These are phyloP conservation scores for Casuarius casuarius DNA, from an alignment of 2,113 vertebrate species.

Conservation along the genomic window DNA sequence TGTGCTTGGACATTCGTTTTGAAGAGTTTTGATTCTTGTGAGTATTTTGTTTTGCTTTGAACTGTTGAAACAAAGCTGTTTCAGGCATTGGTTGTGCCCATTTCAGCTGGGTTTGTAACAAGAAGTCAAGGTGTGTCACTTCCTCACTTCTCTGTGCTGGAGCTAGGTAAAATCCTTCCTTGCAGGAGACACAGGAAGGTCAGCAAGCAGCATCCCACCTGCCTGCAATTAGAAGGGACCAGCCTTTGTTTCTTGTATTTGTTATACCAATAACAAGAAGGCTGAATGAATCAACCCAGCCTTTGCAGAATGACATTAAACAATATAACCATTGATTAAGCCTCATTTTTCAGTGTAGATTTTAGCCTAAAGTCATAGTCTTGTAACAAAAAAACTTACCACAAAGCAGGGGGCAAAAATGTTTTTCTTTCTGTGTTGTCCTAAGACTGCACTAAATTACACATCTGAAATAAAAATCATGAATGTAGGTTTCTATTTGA, in stretches of 20 bases:
- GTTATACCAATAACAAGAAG: background rate
- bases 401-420: background rate
- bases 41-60: background rate
- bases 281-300: constrained; percentile 1
- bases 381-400: background rate
- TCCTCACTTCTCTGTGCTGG: background rate
- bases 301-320: background rate
- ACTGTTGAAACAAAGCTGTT: background rate
- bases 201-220: background rate
- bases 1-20: background rate
- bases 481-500: background rate
- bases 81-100: background rate
- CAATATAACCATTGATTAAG: constrained; percentile 19
- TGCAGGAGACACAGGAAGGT: background rate
- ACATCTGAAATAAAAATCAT: background rate
- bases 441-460: background rate
- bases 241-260: constrained; percentile 1
- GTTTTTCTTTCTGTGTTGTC: background rate
- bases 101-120: background rate
- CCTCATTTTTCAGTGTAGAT: constrained; percentile 23
- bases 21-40: background rate
- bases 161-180: background rate
- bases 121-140: background rate
- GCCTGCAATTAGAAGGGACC: background rate
- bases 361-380: constrained; percentile 22